These are phyloP conservation scores for Tetragnatha versicolor DNA, from an alignment of 1,140 invertebrate genomes.

Conservation along the genomic window DNA sequence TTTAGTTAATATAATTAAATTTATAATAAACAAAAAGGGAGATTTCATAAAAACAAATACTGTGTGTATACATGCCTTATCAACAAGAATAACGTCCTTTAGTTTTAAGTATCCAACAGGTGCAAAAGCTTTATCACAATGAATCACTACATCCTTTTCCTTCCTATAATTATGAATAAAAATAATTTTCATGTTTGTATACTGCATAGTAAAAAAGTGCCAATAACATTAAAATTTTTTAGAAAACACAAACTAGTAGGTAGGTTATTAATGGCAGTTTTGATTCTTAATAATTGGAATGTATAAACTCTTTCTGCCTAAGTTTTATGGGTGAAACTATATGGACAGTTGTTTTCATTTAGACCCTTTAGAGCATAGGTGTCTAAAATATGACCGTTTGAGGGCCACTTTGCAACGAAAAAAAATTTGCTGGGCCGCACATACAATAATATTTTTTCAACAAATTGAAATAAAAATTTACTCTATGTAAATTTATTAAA, in stretches of 20 bases:
- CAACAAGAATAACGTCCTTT: conserved; percentile 73
- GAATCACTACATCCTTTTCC: conserved; percentile 85
- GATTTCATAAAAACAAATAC: too few species aligned
- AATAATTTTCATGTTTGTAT: neutral
- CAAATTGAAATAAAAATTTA: too few species aligned
- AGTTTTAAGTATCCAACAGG: conserved; percentile 92
- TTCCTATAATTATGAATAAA: conserved; percentile 73
- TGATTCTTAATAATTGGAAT: neutral
- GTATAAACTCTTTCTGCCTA: neutral
- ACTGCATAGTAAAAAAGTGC: neutral
- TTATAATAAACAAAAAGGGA: too few species aligned
- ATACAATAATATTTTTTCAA: too few species aligned
- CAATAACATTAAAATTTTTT: neutral
- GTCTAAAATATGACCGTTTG: too few species aligned
- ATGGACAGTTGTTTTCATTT: neutral
- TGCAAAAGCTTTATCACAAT: conserved; percentile 89
- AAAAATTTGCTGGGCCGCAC: too few species aligned
- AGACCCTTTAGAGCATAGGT: too few species aligned
- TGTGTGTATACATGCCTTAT: too few species aligned
- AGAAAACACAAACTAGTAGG: neutral
- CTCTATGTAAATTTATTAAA: too few species aligned
- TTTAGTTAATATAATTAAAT: too few species aligned
- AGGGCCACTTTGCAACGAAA: too few species aligned
- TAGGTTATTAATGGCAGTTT: neutral
- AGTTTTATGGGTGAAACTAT: neutral